Evolutionary conservation across 2,888 invertebrate species (phyloP), one percentile per base, ranked within the genome.

Genomic region (Agrypnus murinus): DNA sequence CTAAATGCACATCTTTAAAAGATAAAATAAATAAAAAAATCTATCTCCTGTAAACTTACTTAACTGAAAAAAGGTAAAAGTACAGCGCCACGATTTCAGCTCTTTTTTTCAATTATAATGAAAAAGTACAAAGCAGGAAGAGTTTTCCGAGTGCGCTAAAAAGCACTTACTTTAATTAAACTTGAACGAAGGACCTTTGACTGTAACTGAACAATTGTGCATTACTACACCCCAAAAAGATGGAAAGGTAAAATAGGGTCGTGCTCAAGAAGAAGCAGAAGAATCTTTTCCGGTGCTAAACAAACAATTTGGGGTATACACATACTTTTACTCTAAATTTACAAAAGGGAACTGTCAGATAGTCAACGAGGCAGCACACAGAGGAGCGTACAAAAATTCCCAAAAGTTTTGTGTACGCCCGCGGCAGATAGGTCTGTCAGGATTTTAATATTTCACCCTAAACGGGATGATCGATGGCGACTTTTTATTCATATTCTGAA

Each of bases 401-500:
- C 67, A 50, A 53, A 53, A 55, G 63, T 57, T 31, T 43, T 38
- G 34, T 63, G 59, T 43, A 50, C 38, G 63, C 63, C 57, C 57
- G n/a, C 12, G 53, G 46, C 64, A 72, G 71, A 68, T 65, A 64
- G 63, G 60, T 32, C 58, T 68, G 71, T 67, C 68, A 72, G 53
- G 45, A 59, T 77, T 75, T 77, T 77, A 77, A 77, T 77, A 75
- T 77, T 75, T 75, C 65, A 75, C 71, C 74, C 69, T 40, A 60
- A 70, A 73, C 69, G 65, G 72, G 69, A 77, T 77, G 77, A 77
- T 77, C 74, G 76, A 77, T 77, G 77, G 73, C 70, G 66, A 74
- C 74, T 74, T 76, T 76, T 75, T 74, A 73, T 75, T 73, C 71
- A 58, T 69, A 71, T 68, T 66, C 64, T 67, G 64, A 64, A 72